These are phyloP conservation scores for Mohoua ochrocephala DNA, from an alignment of 2,113 vertebrate species.

Conservation along the genomic window DNA sequence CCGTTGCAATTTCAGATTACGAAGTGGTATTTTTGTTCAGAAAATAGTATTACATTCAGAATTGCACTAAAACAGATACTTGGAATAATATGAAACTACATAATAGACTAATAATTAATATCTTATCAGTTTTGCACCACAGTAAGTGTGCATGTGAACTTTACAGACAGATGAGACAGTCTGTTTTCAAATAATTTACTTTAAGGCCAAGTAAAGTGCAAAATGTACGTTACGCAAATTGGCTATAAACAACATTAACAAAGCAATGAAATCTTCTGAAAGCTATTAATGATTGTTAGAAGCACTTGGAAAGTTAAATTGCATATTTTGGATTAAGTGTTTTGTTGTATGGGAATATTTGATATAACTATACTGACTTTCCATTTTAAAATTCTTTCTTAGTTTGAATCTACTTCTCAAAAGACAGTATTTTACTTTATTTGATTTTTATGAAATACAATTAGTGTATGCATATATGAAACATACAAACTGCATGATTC, in stretches of 20 bases:
- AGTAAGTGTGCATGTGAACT: neutral
- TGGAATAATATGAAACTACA: neutral
- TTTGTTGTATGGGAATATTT: neutral
- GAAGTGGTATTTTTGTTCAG: neutral
- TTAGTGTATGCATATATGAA: slow-evolving; percentile 20
- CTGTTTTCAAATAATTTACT: neutral
- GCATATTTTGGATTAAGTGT: neutral
- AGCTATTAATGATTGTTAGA: neutral
- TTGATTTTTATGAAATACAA: slow-evolving; percentile 32
- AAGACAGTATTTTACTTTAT: slow-evolving; percentile 21
- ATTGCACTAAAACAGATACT: neutral
- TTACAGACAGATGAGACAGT: neutral
- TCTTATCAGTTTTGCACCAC: neutral
- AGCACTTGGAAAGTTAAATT: neutral
- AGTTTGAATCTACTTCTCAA: neutral
- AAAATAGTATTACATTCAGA: neutral
- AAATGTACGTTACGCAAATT: neutral
- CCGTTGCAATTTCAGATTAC: neutral
- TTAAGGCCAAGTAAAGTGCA: neutral
- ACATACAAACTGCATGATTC: slow-evolving; percentile 45
- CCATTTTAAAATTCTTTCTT: slow-evolving; percentile 20
- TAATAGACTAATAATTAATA: neutral
- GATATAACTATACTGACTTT: neutral
- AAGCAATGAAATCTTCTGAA: neutral
- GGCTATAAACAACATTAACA: neutral